Percentiles rank a stretch among this genome's conserved stretches.
phyloP scores from a whole-genome alignment of 2,797 vertebrate genomes.

The Pseudochromis fuscus region DNA sequence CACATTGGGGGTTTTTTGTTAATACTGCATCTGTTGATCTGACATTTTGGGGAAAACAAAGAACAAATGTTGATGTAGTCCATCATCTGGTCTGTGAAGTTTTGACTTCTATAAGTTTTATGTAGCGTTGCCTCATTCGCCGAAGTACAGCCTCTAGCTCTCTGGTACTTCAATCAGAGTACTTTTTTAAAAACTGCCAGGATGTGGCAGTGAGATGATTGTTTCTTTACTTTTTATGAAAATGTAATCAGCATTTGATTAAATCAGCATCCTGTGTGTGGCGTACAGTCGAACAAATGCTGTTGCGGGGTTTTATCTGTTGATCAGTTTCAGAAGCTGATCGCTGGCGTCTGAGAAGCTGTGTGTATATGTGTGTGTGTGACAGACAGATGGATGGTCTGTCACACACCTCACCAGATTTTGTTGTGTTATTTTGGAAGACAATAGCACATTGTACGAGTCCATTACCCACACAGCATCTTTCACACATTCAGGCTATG shows the following conservation, averaged over 20 bases:
- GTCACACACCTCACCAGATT: constrained; percentile 56
- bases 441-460: constrained; percentile 60
- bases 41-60: constrained; percentile 13
- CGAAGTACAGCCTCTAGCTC: neutral
- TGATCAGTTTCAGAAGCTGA: constrained; percentile 22
- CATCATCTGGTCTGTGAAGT: constrained; percentile 6
- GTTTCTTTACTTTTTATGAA: constrained; percentile 34
- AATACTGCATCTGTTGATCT: neutral
- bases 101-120: neutral
- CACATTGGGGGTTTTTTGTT: constrained; percentile 8
- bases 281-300: constrained; percentile 21
- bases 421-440: constrained; percentile 57
- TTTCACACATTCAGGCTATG: constrained; percentile 56
- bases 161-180: constrained; percentile 34
- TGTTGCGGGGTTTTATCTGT: constrained; percentile 23
- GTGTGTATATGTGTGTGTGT: too few relatives aligned
- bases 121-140: constrained; percentile 28
- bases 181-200: constrained; percentile 21
- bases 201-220: constrained; percentile 22
- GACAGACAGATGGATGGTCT: constrained; percentile 57
- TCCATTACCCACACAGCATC: constrained; percentile 65
- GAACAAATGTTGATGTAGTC: constrained; percentile 3
- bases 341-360: constrained; percentile 34
- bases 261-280: constrained; percentile 14
- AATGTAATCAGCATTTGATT: constrained; percentile 43